These are phyloP conservation scores for Myotis lucifugus DNA, from an alignment of 2,113 vertebrate genomes.

Conservation along the genomic window DNA sequence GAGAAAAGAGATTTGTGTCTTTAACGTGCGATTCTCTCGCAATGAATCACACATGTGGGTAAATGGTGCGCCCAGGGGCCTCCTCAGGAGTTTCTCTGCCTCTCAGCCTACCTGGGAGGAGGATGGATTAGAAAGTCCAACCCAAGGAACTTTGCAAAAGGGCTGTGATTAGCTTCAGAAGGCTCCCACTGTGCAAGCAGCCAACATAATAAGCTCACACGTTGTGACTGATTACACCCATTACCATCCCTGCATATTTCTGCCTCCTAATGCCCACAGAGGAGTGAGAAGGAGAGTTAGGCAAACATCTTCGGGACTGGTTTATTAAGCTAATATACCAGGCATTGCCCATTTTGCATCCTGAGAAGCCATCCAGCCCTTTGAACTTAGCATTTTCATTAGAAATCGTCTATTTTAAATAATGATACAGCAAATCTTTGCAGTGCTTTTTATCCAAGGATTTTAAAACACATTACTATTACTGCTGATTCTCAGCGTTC, in stretches of 20 bases:
- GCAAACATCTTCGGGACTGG: conserved; percentile 38
- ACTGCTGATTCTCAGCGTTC: conserved; percentile 66
- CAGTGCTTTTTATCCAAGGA: conserved; percentile 58
- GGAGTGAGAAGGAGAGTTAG: not conserved
- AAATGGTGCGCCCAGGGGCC: not conserved
- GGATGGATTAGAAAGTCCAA: conserved; percentile 52
- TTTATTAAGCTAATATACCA: conserved; percentile 69
- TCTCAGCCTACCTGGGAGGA: conserved; percentile 42
- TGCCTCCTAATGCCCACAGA: conserved; percentile 62
- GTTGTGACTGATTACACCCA: conserved; percentile 70
- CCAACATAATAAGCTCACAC: conserved; percentile 64
- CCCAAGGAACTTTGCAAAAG: conserved; percentile 67
- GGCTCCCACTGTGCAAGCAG: conserved; percentile 64
- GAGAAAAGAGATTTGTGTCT: not conserved
- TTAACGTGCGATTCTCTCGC: not conserved
- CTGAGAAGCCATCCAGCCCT: conserved; percentile 63
- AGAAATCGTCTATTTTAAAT: conserved; percentile 74
- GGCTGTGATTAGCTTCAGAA: conserved; percentile 70
- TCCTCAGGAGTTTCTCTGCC: conserved; percentile 6
- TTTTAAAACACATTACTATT: conserved; percentile 60
- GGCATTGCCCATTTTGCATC: conserved; percentile 68
- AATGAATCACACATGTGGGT: not conserved
- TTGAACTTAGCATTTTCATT: conserved; percentile 75
- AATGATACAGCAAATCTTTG: conserved; percentile 54
- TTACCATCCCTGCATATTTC: conserved; percentile 64